Base-by-base conservation (phyloP, 2,888 invertebrate genomes). In the Eupelmus urozonus region DNA sequence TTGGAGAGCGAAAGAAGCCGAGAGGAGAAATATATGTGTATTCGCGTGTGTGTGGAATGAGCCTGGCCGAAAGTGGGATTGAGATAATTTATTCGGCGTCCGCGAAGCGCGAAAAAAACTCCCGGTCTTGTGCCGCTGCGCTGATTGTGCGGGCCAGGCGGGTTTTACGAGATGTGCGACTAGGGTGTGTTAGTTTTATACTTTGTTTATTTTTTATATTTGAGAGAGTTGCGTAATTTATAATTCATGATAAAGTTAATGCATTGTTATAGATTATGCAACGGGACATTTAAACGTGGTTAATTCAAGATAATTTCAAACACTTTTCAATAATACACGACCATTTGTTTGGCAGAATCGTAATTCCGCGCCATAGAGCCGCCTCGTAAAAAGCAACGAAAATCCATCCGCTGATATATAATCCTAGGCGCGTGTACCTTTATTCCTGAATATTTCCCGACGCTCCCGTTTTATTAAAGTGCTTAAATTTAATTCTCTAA, bases 161-260 rank as follows among this genome's bases (percentile, higher is more conserved):
- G 11, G 66, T 72, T 77, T 72, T 77, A 72, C 59, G 76, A 62
- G 70, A 76, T 60, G 45, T 57, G 40, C 4, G 57, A 23, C 9
- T 25, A 62, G 29, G 51, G 53, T 13, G 49, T 53, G 73, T 74
- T 74, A 70, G 29, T 66, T 79, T 75, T 79, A 71, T 72, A 20
- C 55, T 79, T 79, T 79, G 78, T 78, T 74, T 78, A 70, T 74
- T 74, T 77, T n/a, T n/a, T n/a, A n/a, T n/a, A n/a, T n/a, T n/a
- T n/a, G n/a, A n/a, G n/a, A n/a, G n/a, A n/a, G n/a, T n/a, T n/a
- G n/a, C n/a, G n/a, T n/a, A n/a, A n/a, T n/a, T n/a, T n/a, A n/a
- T n/a, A n/a, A n/a, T n/a, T n/a, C n/a, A n/a, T n/a, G n/a, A n/a
- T n/a, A n/a, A n/a, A n/a, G n/a, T n/a, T n/a, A n/a, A n/a, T n/a